These are phyloP conservation scores for Temnothorax ravouxi DNA, from an alignment of 2,888 invertebrate species.

Conservation along the genomic window DNA sequence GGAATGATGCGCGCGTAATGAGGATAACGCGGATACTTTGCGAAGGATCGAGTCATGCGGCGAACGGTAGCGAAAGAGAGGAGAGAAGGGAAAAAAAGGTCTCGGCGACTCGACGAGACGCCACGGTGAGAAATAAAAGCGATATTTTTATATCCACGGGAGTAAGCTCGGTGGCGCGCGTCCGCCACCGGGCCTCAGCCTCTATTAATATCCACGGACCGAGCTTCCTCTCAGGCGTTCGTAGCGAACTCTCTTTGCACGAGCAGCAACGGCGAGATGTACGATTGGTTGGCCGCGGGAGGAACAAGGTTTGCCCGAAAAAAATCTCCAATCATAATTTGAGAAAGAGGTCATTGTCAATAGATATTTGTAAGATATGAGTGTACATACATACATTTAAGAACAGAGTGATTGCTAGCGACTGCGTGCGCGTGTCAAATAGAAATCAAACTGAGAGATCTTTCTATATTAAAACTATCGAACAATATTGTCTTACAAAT, in stretches of 20 bases:
- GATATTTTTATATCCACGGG: constrained; percentile 85
- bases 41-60: constrained; percentile 16
- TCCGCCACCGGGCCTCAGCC: constrained; percentile 82
- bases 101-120: constrained; percentile 42
- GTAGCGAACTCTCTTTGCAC: constrained; percentile 67
- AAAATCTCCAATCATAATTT: constrained; percentile 19
- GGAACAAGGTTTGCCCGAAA: constrained; percentile 46
- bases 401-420: not conserved
- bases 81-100: constrained; percentile 11
- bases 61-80: constrained; percentile 16
- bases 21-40: constrained; percentile 8
- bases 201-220: constrained; percentile 85
- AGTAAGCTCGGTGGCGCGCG: constrained; percentile 79
- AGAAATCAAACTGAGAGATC: not conserved
- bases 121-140: constrained; percentile 79
- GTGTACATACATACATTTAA: not conserved
- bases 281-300: constrained; percentile 63
- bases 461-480: not conserved
- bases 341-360: not conserved
- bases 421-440: not conserved
- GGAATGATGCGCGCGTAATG: not conserved
- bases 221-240: constrained; percentile 78
- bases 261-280: constrained; percentile 49
- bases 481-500: not conserved
- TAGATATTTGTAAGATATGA: not conserved